phyloP scores from a whole-genome alignment of 2,888 invertebrate genomes.

The Shargacucullia verbasci region DNA sequence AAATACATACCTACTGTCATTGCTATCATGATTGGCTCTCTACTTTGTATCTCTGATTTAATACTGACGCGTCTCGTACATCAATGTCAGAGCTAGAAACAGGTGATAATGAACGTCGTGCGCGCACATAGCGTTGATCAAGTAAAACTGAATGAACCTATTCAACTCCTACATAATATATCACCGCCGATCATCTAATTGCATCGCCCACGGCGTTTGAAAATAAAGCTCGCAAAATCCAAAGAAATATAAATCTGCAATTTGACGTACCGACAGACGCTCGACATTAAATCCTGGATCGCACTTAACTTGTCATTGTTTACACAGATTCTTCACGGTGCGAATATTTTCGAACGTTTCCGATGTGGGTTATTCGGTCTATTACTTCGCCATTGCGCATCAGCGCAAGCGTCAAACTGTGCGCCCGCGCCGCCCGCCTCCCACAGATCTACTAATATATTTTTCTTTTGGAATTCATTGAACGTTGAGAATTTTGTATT shows the following conservation, averaged over 20 bases:
- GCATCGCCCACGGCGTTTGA: conserved; percentile 1
- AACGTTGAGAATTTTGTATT: conserved; percentile 49
- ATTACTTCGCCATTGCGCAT: conserved; percentile 39
- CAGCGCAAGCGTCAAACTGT: conserved; percentile 35
- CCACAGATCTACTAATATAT: conserved; percentile 53
- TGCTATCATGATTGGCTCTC: background rate
- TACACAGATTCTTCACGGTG: conserved; percentile 49
- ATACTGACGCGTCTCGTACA: conserved; percentile 13
- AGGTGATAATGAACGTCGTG: conserved; percentile 13
- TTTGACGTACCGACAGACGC: conserved; percentile 46
- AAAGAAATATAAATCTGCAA: conserved; percentile 27
- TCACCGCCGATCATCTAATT: conserved; percentile 22
- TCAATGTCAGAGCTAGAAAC: conserved; percentile 25
- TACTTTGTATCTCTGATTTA: conserved; percentile 3
- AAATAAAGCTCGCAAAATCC: conserved; percentile 6
- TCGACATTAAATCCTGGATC: conserved; percentile 47
- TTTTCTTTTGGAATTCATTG: conserved; percentile 56
- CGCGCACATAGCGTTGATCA: conserved; percentile 2
- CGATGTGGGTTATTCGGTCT: conserved; percentile 43
- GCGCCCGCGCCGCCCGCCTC: conserved; percentile 50
- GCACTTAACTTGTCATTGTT: conserved; percentile 59
- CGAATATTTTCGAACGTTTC: conserved; percentile 43
- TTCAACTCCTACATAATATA: conserved; percentile 21
- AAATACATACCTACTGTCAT: too few relatives aligned
- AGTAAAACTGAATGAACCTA: conserved; percentile 28